Conservation (phyloP, 2,797 vertebrate species). For the Sebastes miniatus region DNA sequence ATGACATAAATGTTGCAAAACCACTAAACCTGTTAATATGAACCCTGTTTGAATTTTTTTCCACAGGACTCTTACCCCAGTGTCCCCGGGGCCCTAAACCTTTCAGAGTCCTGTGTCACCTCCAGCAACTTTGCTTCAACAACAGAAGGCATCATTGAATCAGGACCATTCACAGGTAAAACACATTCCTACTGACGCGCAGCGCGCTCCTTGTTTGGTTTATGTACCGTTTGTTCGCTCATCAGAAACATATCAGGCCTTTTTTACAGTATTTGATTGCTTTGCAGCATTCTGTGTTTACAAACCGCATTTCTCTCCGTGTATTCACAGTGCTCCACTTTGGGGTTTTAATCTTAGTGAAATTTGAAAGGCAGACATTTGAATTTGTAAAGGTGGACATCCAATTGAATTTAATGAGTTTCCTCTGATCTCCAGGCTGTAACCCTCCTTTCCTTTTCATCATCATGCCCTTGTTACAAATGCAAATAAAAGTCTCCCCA, state of each 20-base stretch:
- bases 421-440: constrained; percentile 71
- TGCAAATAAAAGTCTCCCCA: constrained; percentile 65
- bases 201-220: background rate
- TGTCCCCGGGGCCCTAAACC: constrained; percentile 81
- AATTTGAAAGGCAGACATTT: constrained; percentile 64
- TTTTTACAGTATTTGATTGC: constrained; percentile 2
- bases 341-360: constrained; percentile 12
- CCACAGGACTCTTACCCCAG: constrained; percentile 85
- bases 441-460: constrained; percentile 62
- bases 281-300: background rate
- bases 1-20: background rate
- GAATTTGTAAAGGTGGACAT: constrained; percentile 72
- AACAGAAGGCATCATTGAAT: constrained; percentile 88
- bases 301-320: background rate
- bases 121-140: constrained; percentile 85
- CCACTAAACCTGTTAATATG: background rate
- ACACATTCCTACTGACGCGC: background rate
- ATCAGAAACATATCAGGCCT: background rate
- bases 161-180: constrained; percentile 87
- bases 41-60: constrained; percentile 8
- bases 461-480: constrained; percentile 57
- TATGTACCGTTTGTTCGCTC: background rate
- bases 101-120: constrained; percentile 87
- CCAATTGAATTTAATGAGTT: constrained; percentile 71
- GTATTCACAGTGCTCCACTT: background rate